Evolutionary conservation across 2,797 vertebrate genomes (phyloP), one percentile per base, ranked within the genome.

Genomic region (Potorous gilbertii): DNA sequence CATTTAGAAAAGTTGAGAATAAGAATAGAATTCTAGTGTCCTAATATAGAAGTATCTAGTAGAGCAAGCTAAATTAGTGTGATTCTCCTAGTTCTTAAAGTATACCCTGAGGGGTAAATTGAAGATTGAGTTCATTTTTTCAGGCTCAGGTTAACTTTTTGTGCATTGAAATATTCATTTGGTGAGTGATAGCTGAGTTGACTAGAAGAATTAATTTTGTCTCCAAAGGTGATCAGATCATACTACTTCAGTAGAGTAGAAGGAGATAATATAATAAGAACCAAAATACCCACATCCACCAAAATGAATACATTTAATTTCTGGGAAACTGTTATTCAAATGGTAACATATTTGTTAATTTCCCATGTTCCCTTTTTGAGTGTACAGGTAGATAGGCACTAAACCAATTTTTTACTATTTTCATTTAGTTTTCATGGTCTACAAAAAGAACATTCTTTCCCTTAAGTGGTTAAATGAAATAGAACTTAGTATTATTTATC

Each of bases 51-150:
- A 92, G 1, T 11, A 92, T 94, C 56, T 57, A 16, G n/a, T 94
- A 56, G 59, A 96, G 21, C 92, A 24, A 95, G 18, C 56, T 90
- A 91, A 93, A 92, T 94, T 18, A 87, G 40, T 87, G 10, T 87
- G 74, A 96, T 97, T 95, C 95, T 34, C 29, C 40, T 90, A 56
- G 54, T 81, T 95, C 95, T 52, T 94, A 92, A 90, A 92, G 46
- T 94, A 59, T 50, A 57, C 28, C 57, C 59, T 62, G 34, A 52
- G 50, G 74, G 31, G 74, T 87, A 87, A 87, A 50, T 87, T 87
- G 74, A 50, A 92, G 59, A 52, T 92, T 92, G 57, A 52, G 34
- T 62, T 54, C 56, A 57, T 50, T 92, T 50, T 91, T 57, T 57
- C 40, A 59, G 46, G 11, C 27, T 52, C 16, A 92, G 91, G 40